Base-by-base conservation (phyloP, 1,140 invertebrate species). In the Thaumetopoea pityocampa region DNA sequence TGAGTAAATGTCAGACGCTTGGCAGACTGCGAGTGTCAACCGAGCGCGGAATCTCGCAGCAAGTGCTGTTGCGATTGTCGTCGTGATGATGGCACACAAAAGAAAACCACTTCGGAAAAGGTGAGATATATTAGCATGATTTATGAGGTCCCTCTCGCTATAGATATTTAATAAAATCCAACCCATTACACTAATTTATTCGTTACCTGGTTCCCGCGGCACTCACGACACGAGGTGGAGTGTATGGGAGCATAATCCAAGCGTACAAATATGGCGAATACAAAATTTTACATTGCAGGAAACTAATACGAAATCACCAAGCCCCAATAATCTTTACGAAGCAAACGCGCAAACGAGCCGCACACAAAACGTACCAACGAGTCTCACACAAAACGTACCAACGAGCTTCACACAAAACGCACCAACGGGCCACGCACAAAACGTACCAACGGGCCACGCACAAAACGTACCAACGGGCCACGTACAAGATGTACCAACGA, bases 21-120 rank as follows among this genome's bases (percentile, higher is more conserved):
- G 53, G 1, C 48, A 78, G 73, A 74, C 29, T 67, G 59, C 14
- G 71, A 72, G n/a, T 71, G 69, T 27, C 55, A 45, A 12, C 48
- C 63, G 1, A 14, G 38, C 1, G 67, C 66, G 1, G 67, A 68
- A 2, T 54, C 41, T 16, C 51, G 57, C 7, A 41, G 9, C 22
- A 73, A 73, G 22, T 73, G 69, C 26, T 73, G 60, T 36, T 72
- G 69, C 40, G 72, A 77, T 0, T 68, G 69, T 36, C 46, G 60
- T 0, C 24, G 58, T 16, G 51, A 51, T 3, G 65, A 67, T 4
- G 18, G 14, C 9, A 6, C 53, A 12, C 1, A 36, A 26, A 6
- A 50, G 26, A 35, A 42, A 6, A 30, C 29, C 6, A 51, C 11
- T 29, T 7, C 19, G 36, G 62, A 37, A 3, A 67, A 67, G 56